Conservation (phyloP, 2,113 vertebrate genomes). For the Bambusicola thoracicus region DNA sequence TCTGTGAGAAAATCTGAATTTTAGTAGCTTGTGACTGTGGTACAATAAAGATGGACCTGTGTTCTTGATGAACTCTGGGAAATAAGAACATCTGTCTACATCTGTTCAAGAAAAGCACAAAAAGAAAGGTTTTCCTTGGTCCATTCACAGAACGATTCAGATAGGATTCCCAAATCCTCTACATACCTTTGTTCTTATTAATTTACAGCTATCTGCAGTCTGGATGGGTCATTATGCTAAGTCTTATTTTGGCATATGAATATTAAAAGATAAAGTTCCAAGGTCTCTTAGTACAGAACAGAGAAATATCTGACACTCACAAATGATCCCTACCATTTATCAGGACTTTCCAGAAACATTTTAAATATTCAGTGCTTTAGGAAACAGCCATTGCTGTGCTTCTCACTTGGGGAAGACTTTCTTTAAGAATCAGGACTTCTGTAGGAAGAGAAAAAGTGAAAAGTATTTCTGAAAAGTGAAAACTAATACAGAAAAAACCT, state of each 20-base stretch:
- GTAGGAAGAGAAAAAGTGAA: not conserved
- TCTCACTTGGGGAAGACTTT: not conserved
- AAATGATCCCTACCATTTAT: not conserved
- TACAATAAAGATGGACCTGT: not conserved
- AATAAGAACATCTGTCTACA: not conserved
- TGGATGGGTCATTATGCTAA: not conserved
- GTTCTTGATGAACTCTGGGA: not conserved
- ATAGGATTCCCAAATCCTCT: not conserved
- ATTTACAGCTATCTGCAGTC: not conserved
- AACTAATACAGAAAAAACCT: not conserved
- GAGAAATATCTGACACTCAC: not conserved
- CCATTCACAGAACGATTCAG: not conserved
- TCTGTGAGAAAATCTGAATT: not conserved
- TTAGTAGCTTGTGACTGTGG: not conserved
- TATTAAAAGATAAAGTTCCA: not conserved
- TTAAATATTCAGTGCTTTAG: conserved; percentile 1
- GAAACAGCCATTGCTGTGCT: not conserved
- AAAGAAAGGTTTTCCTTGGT: not conserved
- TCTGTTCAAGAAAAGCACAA: not conserved
- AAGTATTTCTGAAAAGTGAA: not conserved
- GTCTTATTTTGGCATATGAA: not conserved
- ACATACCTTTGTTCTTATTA: not conserved
- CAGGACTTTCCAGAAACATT: not conserved
- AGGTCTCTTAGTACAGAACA: not conserved
- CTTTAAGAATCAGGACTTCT: not conserved